These are phyloP conservation scores for Sebastes glaucus DNA, from an alignment of 2,797 vertebrate genomes.

Conservation along the genomic window DNA sequence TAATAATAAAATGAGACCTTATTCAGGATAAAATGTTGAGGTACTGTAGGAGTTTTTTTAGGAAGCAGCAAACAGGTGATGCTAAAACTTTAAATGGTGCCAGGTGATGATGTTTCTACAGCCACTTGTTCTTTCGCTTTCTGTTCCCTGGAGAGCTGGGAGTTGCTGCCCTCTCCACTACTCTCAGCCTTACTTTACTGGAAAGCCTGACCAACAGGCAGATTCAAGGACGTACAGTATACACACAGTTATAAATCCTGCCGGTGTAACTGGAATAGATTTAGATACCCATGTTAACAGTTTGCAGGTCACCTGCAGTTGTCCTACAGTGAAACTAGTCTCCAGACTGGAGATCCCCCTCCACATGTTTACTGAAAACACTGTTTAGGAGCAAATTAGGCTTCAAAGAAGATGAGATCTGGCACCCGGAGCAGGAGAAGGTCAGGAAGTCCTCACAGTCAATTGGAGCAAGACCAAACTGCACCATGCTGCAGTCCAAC, in stretches of 20 bases:
- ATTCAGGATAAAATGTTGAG: background rate
- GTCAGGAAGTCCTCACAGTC: background rate
- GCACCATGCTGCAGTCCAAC: background rate
- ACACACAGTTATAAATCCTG: background rate
- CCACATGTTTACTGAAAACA: conserved; percentile 20
- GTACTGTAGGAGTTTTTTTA: too few relatives aligned
- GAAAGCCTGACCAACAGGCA: background rate
- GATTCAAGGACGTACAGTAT: background rate
- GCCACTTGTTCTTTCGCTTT: background rate
- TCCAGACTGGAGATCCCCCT: background rate
- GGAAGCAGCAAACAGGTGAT: background rate
- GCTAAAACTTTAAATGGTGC: background rate
- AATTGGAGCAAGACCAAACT: background rate
- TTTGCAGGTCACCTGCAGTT: background rate
- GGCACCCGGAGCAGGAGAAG: background rate
- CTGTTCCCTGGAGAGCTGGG: background rate
- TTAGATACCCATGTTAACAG: background rate
- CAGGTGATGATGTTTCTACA: background rate
- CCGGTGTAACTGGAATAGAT: background rate
- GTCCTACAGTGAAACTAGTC: background rate
- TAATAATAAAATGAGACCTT: background rate
- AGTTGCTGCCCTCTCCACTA: background rate
- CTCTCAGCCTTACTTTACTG: background rate
- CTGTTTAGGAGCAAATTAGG: conserved; percentile 14
- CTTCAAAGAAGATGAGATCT: conserved; percentile 5